These are phyloP conservation scores for Frankliniella fusca DNA, from an alignment of 2,888 invertebrate genomes.

Conservation along the genomic window DNA sequence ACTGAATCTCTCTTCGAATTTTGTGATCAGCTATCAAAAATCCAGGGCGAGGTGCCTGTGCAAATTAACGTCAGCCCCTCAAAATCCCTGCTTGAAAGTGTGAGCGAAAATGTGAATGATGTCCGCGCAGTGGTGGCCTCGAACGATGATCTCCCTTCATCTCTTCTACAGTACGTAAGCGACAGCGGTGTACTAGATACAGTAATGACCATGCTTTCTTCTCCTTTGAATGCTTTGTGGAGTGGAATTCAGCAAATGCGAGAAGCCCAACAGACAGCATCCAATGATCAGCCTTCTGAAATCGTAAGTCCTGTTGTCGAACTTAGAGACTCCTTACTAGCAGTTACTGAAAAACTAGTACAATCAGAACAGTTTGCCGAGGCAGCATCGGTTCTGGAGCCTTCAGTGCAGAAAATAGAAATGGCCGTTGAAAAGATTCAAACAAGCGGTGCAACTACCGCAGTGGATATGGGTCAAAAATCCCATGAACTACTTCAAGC, in stretches of 20 bases:
- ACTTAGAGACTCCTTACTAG: not conserved
- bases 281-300: not conserved
- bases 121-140: too few relatives aligned
- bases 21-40: not conserved
- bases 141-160: too few relatives aligned
- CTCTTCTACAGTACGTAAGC: too few relatives aligned
- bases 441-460: not conserved
- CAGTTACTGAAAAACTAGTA: not conserved
- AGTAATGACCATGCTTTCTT: not conserved
- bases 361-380: not conserved
- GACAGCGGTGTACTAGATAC: not conserved
- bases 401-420: not conserved
- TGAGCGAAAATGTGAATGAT: too few relatives aligned
- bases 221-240: not conserved
- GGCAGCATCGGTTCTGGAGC: not conserved
- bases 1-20: not conserved
- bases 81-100: too few relatives aligned
- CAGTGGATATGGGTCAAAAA: not conserved
- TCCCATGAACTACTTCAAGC: constrained; percentile 34
- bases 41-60: not conserved
- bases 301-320: not conserved
- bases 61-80: too few relatives aligned
- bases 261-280: not conserved
- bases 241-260: not conserved
- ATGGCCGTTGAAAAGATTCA: not conserved